These are phyloP conservation scores for Carcharodon carcharias DNA, from an alignment of 2,797 vertebrate genomes.

Conservation along the genomic window DNA sequence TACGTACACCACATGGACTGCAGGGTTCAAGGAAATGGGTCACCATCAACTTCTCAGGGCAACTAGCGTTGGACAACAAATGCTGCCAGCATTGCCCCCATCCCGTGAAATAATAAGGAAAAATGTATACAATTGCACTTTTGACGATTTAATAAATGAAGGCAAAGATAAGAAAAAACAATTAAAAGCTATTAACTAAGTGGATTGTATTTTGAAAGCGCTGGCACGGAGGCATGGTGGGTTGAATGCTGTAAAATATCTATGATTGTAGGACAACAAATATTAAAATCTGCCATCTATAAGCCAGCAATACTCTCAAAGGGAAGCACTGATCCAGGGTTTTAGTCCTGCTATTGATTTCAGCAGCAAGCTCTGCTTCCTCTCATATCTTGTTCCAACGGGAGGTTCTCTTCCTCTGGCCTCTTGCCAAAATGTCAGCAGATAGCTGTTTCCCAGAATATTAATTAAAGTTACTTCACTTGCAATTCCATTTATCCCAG, in stretches of 20 bases:
- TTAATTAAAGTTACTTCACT: neutral
- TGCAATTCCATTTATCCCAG: neutral
- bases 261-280: neutral
- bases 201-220: neutral
- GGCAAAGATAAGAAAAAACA: neutral
- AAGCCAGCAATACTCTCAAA: neutral
- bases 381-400: neutral
- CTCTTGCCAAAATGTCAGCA: neutral
- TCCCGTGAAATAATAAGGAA: too few relatives aligned
- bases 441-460: neutral
- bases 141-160: neutral
- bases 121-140: neutral
- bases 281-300: neutral
- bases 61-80: too few relatives aligned
- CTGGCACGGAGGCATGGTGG: neutral
- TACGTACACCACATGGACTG: too few relatives aligned
- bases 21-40: too few relatives aligned
- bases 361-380: neutral
- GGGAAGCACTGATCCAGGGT: neutral
- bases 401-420: neutral
- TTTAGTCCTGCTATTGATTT: neutral
- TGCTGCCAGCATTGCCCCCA: too few relatives aligned
- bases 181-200: neutral
- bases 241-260: neutral
- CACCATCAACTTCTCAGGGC: too few relatives aligned